Evolutionary conservation across 1,140 invertebrate genomes (phyloP), one percentile per base, ranked within the genome.

Genomic region (Lysiphlebus fabarum): DNA sequence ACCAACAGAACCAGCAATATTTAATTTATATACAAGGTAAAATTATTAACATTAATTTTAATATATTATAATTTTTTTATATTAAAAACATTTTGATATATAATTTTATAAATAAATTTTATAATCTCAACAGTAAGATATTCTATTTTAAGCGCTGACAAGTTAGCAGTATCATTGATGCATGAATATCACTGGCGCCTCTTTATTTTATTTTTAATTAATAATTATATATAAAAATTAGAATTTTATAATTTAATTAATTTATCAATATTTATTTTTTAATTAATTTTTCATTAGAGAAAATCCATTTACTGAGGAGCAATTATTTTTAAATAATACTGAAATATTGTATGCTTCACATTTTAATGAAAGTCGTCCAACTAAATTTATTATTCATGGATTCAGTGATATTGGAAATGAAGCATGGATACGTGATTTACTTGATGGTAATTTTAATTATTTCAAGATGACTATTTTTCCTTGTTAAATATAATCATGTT

Each of bases 311-410:
- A 70, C 69, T 5, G 72, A 74, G 42, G 72, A 73, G 38, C 64
- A 74, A 42, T 50, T 74, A 41, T 63, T 70, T 14, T 37, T 73
- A 36, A 73, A 74, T 43, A 69, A 74, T 41, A 74, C 72, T 11
- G 72, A 74, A 56, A 61, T 71, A 4, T 44, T 74, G 5, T 74
- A 74, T 49, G 71, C 70, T 2, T 74, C 71, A 9, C 73, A 78
- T 40, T 80, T 80, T 37, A 72, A 80, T 51, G 68, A 68, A 42
- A 68, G 68, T 10, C 77, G 79, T 10, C 68, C 69, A 6, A 78
- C 74, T 0, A 79, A 82, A 43, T 71, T 84, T 56, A 67, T 84
- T 14, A 76, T 80, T 67, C 82, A 84, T 51, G 83, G 83, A n/a
- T 84, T 80, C 73, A 78, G 73, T 36, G 70, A 69, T 67, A 80